Percentiles rank a stretch among this genome's conserved stretches.
These are phyloP conservation scores for Trilocha varians DNA, from an alignment of 2,888 invertebrate genomes.

Conservation along the genomic window DNA sequence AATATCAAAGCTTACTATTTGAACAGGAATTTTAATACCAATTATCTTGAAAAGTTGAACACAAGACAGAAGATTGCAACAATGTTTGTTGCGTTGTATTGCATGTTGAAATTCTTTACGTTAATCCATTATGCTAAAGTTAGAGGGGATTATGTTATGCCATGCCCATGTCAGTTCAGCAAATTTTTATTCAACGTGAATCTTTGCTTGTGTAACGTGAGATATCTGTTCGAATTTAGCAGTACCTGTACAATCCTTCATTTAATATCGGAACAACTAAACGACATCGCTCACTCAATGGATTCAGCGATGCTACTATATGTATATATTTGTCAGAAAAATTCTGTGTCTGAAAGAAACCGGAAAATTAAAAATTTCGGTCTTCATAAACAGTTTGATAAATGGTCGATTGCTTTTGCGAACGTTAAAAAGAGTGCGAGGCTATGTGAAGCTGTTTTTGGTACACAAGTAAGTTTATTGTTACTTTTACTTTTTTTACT, in stretches of 20 bases:
- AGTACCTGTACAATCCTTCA: constrained; percentile 17
- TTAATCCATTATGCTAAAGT: constrained; percentile 1
- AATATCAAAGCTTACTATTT: neutral
- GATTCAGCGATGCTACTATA: constrained; percentile 8
- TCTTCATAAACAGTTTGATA: constrained; percentile 12
- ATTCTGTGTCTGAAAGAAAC: neutral
- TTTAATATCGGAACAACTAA: constrained; percentile 24
- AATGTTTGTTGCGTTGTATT: neutral
- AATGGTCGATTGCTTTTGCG: constrained; percentile 25
- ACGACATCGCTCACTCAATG: constrained; percentile 17
- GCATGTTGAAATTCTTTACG: neutral
- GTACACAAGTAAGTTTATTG: constrained; percentile 20
- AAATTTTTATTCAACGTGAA: constrained; percentile 5
- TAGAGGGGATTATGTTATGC: neutral
- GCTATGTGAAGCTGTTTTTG: constrained; percentile 22
- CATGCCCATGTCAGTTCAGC: neutral
- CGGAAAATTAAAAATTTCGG: neutral
- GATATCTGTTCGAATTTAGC: constrained; percentile 23
- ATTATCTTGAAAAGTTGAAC: neutral
- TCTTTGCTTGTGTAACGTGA: constrained; percentile 14
- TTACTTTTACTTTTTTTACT: neutral
- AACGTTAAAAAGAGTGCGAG: constrained; percentile 21
- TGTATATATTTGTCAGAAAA: neutral
- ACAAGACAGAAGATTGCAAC: neutral
- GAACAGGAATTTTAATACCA: neutral